Base-by-base conservation (phyloP, 2,888 invertebrate species). In the Toxonevra muliebris region DNA sequence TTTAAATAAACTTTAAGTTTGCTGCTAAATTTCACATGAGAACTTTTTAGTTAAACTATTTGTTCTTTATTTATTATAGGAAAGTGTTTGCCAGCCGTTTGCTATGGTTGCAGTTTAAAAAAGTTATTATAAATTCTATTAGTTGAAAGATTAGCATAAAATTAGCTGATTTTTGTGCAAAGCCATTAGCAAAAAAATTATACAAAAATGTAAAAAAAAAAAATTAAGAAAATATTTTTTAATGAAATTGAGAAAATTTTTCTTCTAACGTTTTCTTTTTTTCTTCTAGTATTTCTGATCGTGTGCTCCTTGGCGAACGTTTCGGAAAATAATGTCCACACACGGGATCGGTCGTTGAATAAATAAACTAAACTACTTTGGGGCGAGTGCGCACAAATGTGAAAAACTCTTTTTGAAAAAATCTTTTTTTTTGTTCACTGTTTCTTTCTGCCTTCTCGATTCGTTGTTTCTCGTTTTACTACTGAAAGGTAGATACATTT, bases 291-390 rank as follows among this genome's bases (percentile, higher is more conserved):
- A 30, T 30, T 30, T 30, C 7, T 30, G 30, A 30, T 30, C 60
- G 41, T 55, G 73, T 73, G 76, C 70, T 75, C 73, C 76, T 77
- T 79, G 74, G 79, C 79, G 82, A 79, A 80, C 82, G 82, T 78
- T 81, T 80, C 78, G 80, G 78, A 78, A 82, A 83, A 80, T 79
- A 84, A 80, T 83, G 84, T 83, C 84, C 83, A 81, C 82, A 81
- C 82, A 79, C 83, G 80, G 80, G 80, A 82, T 84, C 83, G 79
- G 80, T 81, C 84, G 82, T 80, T 81, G 83, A 84, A 83, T 84
- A 84, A 84, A 84, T 84, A 84, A 84, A 82, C 76, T 79, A 74
- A 75, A 7, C 30, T 30, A 7, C 73, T 72, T 76, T 74, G 66
- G 7, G 7, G 69, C 72, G 67, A 70, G 71, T 71, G 61, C 50